Base-by-base conservation (phyloP, 2,888 invertebrate genomes). In the Mesorhabditis spiculigera region DNA sequence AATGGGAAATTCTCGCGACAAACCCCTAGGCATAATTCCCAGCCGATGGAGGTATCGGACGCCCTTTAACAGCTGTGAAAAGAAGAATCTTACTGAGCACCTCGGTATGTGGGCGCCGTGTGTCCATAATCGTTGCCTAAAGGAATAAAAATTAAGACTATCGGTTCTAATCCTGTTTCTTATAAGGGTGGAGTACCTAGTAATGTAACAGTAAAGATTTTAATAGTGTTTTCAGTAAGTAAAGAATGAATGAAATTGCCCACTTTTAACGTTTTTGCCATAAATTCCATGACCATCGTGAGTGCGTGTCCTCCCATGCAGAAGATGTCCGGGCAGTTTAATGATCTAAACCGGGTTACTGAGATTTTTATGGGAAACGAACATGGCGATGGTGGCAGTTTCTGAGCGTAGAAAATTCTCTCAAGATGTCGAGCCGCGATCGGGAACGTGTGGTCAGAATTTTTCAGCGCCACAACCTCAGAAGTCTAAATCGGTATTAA, bases 41-140 rank as follows among this genome's bases (percentile, higher is more conserved):
- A 76, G 69, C 44, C 77, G 74, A 71, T 84, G 83, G 68, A 84
- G 75, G 68, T 81, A 75, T 0, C 71, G 71, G 43, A 84, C 73
- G n/a, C 80, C 84, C 10, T 68, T 66, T 5, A 84, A 71, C 43
- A 84, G 70, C 70, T 84, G 84, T 4, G 70, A 43, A 67, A 81
- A 80, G 72, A 73, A 83, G 73, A 75, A 78, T 63, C 75, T 75
- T 13, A 3, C 58, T 3, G 16, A 67, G 43, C 10, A 13, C 58
- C n/a, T 50, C 58, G 10, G 58, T 13, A n/a, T 50, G 8, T 10
- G n/a, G 10, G n/a, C 58, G 58, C 2, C 3, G 8, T 50, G 58
- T 10, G n/a, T 50, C 58, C 10, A 13, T 50, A 28, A 70, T 63
- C n/a, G 28, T 50, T 16, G n/a, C 50, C 70, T 70, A 64, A 43